Base-by-base conservation (phyloP, 2,888 invertebrate species). In the Pardosa pseudoannulata region DNA sequence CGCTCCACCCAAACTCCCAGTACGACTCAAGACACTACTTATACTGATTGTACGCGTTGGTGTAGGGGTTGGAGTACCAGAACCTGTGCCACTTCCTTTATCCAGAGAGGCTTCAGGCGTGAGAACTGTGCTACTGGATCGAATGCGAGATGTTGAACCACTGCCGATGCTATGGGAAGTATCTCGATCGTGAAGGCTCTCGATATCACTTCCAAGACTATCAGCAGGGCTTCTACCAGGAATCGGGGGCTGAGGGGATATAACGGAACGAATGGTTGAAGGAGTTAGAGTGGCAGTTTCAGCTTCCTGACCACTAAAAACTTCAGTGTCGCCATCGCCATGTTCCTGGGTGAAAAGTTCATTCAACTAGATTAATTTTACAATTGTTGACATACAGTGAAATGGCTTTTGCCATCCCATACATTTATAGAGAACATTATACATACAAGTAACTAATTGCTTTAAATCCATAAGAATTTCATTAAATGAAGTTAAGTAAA, bases 11-110 rank as follows among this genome's bases (percentile, higher is more conserved):
- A 79, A 28, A 23, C 87, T 87, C 23, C 88, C 87, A 19, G 88
- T 83, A 13, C 89, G 82, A 73, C 88, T 89, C 39, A 89, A 81
- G 16, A 89, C 88, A 27, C 88, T 89, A 23, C 89, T 87, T 11
- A 89, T 89, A 28, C 89, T 89, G 16, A 89, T 89, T 5, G 89
- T 88, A 23, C 89, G 83, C 11, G 88, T 88, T 11, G 89, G 88
- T 16, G 89, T 89, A 7, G 88, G 89, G 16, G 88, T 80, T 11
- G 81, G 74, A 6, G 88, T 89, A 5, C 88, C 88, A 7, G 88
- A 82, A 7, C 83, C 79, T 1, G 78, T 82, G 19, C 79, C 62
- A 7, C 27, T 67, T n/a, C 78, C 71, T 71, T 74, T 88, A 50
- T 88, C 88, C 32, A 87, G 3, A 6, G 87, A 88, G 13, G 82